A percentile compares a stretch with the other conserved stretches of the same genome.
phyloP scores from a whole-genome alignment of 2,113 vertebrate genomes.

The chimpanzee (Pan troglodytes) region NHGRI_mPanTro3-v2.1_pri NC_072402.2:58976001-58976500 shows the following conservation, averaged over 20 bases:
- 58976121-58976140: neutral
- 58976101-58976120: neutral
- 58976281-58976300: neutral
- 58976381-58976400: neutral
- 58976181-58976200: neutral
- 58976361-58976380: neutral
- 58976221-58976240: neutral
- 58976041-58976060: neutral
- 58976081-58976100: neutral
- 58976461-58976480: conserved; percentile 31
- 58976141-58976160: neutral
- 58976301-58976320: neutral
- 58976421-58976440: neutral
- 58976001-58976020: neutral
- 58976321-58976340: neutral
- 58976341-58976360: neutral
- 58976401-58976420: neutral
- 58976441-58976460: neutral
- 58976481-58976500: conserved; percentile 45
- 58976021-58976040: neutral
- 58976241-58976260: neutral
- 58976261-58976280: neutral
- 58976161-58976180: neutral
- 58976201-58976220: neutral
- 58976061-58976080: neutral